A percentile compares a stretch with the other conserved stretches of the same genome.
Evolutionary conservation across 1,140 invertebrate species (phyloP).

Genomic region (Zaprionus tsacasi): DNA sequence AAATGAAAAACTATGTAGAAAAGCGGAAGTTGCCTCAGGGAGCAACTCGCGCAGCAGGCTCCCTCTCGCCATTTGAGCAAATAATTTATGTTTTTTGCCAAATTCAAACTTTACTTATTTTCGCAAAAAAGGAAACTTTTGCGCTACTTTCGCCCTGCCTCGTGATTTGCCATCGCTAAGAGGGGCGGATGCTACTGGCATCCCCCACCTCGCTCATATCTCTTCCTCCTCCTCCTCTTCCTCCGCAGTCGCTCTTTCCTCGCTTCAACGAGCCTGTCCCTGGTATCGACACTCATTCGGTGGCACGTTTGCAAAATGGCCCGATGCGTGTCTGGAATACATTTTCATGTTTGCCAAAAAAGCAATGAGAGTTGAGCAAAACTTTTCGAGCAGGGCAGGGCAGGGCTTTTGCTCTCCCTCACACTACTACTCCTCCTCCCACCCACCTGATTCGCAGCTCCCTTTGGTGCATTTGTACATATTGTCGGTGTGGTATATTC

Average conservation of each 20-base stretch:
- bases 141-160: slow-evolving; percentile 34
- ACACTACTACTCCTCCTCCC: neutral
- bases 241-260: neutral
- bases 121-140: slow-evolving; percentile 35
- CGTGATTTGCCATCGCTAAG: slow-evolving; percentile 29
- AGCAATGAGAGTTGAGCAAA: slow-evolving; percentile 45
- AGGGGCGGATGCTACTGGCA: slow-evolving; percentile 47
- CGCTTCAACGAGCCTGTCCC: neutral
- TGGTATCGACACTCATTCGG: slow-evolving; percentile 64
- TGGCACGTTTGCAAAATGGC: slow-evolving; percentile 83
- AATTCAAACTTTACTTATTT: slow-evolving; percentile 82
- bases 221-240: neutral
- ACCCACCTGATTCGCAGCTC: slow-evolving; percentile 18
- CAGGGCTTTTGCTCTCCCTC: neutral
- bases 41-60: neutral
- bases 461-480: slow-evolving; percentile 63
- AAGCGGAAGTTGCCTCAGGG: neutral
- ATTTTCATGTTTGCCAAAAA: slow-evolving; percentile 79
- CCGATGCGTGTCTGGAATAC: slow-evolving; percentile 80
- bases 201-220: neutral
- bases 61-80: slow-evolving; percentile 34
- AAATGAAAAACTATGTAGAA: slow-evolving; percentile 53
- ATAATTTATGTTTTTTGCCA: slow-evolving; percentile 71
- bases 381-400: slow-evolving; percentile 34
- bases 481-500: slow-evolving; percentile 71